Evolutionary conservation across 64 coral and sea anemone genomes (phyloP).

Genomic region (Porites lutea): DNA sequence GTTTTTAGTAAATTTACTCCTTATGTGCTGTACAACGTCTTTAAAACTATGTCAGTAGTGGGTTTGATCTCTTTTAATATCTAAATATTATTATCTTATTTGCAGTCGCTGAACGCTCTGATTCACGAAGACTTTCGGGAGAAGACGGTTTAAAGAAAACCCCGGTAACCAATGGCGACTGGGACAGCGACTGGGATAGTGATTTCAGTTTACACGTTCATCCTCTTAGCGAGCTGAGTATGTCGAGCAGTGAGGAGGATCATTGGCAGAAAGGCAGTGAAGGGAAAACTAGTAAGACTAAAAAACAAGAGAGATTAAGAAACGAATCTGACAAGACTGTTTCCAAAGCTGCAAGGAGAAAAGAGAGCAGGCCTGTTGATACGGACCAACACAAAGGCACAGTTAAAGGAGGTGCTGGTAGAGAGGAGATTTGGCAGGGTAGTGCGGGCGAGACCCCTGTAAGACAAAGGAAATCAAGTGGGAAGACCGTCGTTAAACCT

Average conservation of each 20-base stretch:
- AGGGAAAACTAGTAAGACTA: neutral
- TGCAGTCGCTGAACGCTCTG: neutral
- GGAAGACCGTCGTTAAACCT: neutral
- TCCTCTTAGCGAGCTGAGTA: slow-evolving; percentile 42
- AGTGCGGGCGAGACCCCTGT: neutral
- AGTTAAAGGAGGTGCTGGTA: neutral
- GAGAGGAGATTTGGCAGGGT: neutral
- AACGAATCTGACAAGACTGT: neutral
- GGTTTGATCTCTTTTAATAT: no score
- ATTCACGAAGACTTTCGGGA: neutral
- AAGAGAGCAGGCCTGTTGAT: neutral
- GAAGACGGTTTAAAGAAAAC: neutral
- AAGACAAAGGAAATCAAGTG: neutral
- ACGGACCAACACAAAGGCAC: neutral
- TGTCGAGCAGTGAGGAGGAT: neutral
- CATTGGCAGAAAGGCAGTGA: neutral
- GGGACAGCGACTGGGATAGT: slow-evolving; percentile 71
- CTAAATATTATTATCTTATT: neutral
- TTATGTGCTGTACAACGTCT: no score
- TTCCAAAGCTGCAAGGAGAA: neutral
- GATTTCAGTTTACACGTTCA: slow-evolving; percentile 62
- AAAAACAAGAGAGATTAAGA: neutral
- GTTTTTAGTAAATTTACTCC: no score
- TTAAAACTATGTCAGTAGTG: no score
- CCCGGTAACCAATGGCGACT: neutral